Evolutionary conservation across 2,888 invertebrate species (phyloP), one percentile per base, ranked within the genome.

Genomic region (Asteroscopus sphinx): DNA sequence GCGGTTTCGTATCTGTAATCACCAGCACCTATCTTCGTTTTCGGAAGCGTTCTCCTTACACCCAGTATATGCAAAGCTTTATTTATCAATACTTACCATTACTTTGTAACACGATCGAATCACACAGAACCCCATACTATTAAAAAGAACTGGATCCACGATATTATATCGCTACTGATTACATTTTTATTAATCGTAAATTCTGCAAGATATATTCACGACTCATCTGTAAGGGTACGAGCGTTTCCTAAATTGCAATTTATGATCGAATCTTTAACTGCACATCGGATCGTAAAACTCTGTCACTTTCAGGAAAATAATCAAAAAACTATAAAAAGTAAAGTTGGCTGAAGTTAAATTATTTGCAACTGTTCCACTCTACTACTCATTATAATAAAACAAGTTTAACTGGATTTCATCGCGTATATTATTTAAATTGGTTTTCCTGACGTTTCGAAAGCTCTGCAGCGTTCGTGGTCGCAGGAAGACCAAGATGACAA

Each of bases 191-290:
- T 68, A 63, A 55, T 68, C 72, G 63, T 83, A 80, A 81, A 82
- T 77, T 68, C 44, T 44, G 25, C 36, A 68, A 65, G 63, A 76
- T 72, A 76, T 75, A 62, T 74, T 73, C 73, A 67, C 71, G 71
- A 63, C 63, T 68, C 72, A 69, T 71, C 65, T 47, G 54, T 47
- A 41, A 59, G 47, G 55, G 60, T 53, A 67, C 55, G 49, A 45
- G 62, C 59, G 68, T 73, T 65, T 59, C 73, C 73, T 66, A 85
- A 80, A 81, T 84, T 77, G 74, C 76, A 83, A 83, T 85, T 84
- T 82, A 82, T 73, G 74, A 67, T 60, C 58, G 40, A 45, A 40
- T 15, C 37, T 47, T 74, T 66, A 61, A 69, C 57, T 72, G 57
- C 55, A 69, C 55, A 68, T 73, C 61, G 57, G 17, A 39, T 60